These are phyloP conservation scores for Stegostoma tigrinum DNA, from an alignment of 2,113 vertebrate genomes.

Conservation along the genomic window DNA sequence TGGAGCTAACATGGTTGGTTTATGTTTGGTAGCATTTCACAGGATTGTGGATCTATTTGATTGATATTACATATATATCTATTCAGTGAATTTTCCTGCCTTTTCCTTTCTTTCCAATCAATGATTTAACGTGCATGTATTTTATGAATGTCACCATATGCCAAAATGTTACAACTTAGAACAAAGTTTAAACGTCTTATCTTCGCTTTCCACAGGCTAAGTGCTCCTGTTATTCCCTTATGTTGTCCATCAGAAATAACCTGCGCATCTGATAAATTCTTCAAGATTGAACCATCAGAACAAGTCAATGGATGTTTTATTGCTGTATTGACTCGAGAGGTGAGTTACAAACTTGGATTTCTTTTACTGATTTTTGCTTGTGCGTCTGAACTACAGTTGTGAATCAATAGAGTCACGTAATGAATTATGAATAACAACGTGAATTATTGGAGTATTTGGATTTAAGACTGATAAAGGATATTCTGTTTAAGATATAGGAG, in stretches of 20 bases:
- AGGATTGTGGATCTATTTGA: neutral
- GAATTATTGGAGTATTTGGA: neutral
- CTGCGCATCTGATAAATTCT: slow-evolving; percentile 55
- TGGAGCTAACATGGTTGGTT: neutral
- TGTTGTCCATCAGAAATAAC: slow-evolving; percentile 48
- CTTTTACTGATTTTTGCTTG: neutral
- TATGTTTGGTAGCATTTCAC: no score
- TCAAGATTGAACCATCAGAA: slow-evolving; percentile 69
- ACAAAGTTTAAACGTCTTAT: neutral
- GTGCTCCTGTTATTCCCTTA: slow-evolving; percentile 57
- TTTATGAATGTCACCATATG: neutral
- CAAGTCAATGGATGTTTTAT: slow-evolving; percentile 77
- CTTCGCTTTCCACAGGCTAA: slow-evolving; percentile 52
- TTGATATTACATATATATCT: neutral
- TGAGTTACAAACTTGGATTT: slow-evolving; percentile 47
- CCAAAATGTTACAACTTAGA: neutral
- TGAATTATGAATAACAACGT: no score
- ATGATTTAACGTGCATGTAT: neutral
- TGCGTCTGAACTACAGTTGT: neutral
- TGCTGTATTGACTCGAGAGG: slow-evolving; percentile 72
- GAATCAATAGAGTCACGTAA: neutral
- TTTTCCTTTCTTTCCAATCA: neutral
- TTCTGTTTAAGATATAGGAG: no score
- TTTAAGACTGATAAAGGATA: neutral
- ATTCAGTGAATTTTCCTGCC: neutral